Base-by-base conservation (phyloP, 2,888 invertebrate genomes). In the Asteroscopus sphinx region DNA sequence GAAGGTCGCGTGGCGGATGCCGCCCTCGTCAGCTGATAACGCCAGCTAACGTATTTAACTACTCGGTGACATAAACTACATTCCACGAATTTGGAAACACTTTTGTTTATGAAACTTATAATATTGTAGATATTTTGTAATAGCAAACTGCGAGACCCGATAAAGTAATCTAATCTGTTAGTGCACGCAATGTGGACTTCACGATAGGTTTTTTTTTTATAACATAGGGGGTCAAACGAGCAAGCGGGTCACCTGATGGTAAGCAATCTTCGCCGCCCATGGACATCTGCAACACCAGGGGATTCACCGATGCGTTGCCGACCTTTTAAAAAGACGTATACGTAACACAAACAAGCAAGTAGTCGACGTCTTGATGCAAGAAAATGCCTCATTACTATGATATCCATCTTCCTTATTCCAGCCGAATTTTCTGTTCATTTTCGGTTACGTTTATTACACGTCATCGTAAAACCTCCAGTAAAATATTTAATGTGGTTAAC, bases 1-100 rank as follows among this genome's bases (percentile, higher is more conserved):
- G 87, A 88, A 89, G 88, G 90, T 76, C 88, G 77, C 66, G 60
- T 66, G 80, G 82, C 87, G 88, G 87, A 88, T 84, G 77, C 82
- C 81, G 77, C 78, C 75, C 76, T 76, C 82, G 80, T 74, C 82
- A 81, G 76, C 82, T 86, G 90, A 90, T 91, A 90, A 87, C 59
- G 70, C 71, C 68, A 68, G 47, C 68, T 44, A 67, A 70, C 67
- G 45, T 63, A 62, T 63, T 77, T 68, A 72, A 69, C 68, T 64
- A 54, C 52, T 73, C 52, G 70, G 62, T 64, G 66, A 64, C 56
- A 65, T 65, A 64, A 68, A 68, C 59, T 56, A 62, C 45, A 55
- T 62, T 65, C 64, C 55, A 69, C 56, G 26, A 61, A 59, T 66
- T 67, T 40, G 28, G 47, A 42, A 53, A 51, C 42, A 51, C 45